Evolutionary conservation across 1,140 invertebrate genomes (phyloP), one percentile per base, ranked within the genome.

Genomic region (Drosophila aff.): DNA sequence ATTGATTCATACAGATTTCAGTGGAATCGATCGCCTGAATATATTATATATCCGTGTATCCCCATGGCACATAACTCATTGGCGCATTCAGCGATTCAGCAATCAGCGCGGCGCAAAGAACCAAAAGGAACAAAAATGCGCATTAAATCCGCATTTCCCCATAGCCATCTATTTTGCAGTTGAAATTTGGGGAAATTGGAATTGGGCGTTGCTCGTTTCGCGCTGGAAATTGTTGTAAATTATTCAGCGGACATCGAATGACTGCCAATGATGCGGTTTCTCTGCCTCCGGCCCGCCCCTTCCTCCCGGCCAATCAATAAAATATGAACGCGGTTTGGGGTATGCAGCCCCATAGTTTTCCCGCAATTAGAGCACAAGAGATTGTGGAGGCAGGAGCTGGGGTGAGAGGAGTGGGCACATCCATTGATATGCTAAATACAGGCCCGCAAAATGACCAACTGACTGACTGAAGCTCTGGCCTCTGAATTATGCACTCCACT

Each of bases 401-500:
- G 10, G 46, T 18, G 41, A 49, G 23, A 13, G 15, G 23, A 21
- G 38, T 16, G 7, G 64, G 7, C 13, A 28, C 11, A 61, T 44
- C 58, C 33, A 81, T 81, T 69, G 78, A 81, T 81, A 69, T 73
- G 79, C 78, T 60, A 77, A 82, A 76, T 61, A 38, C 44, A 16
- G 31, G 47, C 52, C 58, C 47, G 23, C 40, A 44, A 76, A 81
- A 75, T 78, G 68, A 53, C 80, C 68, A 74, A 76, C 69, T 82
- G 74, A 77, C 61, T 76, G 49, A 67, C 59, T 75, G 55, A 65
- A 21, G 50, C 52, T 68, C 43, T 38, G 64, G 61, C 50, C 61
- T 52, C 79, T 89, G 79, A 85, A 89, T 85, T 85, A 89, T 89
- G 81, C 74, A 89, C 57, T 74, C 10, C 43, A 76, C 77, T 65